Evolutionary conservation across 1,140 invertebrate species (phyloP).

Genomic region (Aphaenogaster ashmeadi): DNA sequence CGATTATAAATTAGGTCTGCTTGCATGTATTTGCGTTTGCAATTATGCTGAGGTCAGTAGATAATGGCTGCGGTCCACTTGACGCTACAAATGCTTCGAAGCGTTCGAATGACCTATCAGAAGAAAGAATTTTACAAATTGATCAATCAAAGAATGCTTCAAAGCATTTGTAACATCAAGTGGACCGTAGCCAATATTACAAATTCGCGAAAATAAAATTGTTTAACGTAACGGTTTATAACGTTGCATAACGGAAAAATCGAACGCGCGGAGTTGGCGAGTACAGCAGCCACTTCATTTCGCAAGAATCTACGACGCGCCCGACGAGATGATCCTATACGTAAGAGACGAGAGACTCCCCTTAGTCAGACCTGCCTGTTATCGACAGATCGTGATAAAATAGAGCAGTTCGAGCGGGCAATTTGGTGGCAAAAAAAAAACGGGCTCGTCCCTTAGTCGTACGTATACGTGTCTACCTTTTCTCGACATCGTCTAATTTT

Average conservation of each 20-base stretch:
- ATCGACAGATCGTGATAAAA: constrained; percentile 78
- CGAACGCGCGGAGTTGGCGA: neutral
- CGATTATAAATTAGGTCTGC: neutral
- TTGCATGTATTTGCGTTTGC: neutral
- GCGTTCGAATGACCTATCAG: too few relatives aligned
- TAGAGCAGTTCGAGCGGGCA: constrained; percentile 52
- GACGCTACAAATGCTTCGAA: too few relatives aligned
- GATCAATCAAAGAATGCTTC: too few relatives aligned
- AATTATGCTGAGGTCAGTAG: neutral
- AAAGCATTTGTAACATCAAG: too few relatives aligned
- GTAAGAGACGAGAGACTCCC: constrained; percentile 58
- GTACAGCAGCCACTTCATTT: constrained; percentile 24
- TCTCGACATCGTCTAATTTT: constrained; percentile 53
- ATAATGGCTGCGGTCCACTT: too few relatives aligned
- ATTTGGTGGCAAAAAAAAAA: constrained; percentile 57
- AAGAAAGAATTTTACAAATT: too few relatives aligned
- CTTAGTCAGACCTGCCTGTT: constrained; percentile 61
- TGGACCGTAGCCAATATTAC: too few relatives aligned
- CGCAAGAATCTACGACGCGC: constrained; percentile 53
- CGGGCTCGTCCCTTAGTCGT: constrained; percentile 22
- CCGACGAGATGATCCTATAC: constrained; percentile 51
- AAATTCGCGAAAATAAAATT: constrained; percentile 21
- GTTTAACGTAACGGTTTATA: constrained; percentile 5
- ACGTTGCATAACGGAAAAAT: constrained; percentile 1
- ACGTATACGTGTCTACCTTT: constrained; percentile 29